Evolutionary conservation across 2,797 vertebrate genomes (phyloP).

Genomic region (Cirrhinus mrigala): DNA sequence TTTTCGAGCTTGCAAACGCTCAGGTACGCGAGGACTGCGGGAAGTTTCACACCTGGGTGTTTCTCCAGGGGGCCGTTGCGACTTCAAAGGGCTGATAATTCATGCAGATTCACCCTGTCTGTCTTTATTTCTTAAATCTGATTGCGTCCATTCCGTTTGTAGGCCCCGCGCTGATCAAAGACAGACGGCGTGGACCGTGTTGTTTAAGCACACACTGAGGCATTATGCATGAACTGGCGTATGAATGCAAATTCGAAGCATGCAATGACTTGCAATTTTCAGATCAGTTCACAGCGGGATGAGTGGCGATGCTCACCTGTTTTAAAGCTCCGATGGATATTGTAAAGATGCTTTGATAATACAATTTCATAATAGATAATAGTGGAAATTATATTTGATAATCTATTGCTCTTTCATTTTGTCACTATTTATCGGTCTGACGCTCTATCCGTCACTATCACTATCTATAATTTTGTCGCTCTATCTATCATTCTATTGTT

Average conservation of each 20-base stretch:
- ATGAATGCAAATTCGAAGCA: slow-evolving; percentile 36
- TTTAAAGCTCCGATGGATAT: not conserved
- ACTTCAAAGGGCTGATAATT: slow-evolving; percentile 26
- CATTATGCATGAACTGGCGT: slow-evolving; percentile 7
- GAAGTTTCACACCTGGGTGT: slow-evolving; percentile 4
- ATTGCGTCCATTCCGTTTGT: slow-evolving; percentile 19
- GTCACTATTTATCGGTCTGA: no score
- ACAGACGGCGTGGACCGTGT: not conserved
- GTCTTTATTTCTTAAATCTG: slow-evolving; percentile 36
- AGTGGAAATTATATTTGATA: no score
- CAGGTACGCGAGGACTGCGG: slow-evolving; percentile 19
- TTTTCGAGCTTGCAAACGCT: slow-evolving; percentile 22
- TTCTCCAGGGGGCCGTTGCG: not conserved
- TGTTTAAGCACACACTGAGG: slow-evolving; percentile 14
- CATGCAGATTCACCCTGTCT: slow-evolving; percentile 32
- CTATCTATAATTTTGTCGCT: no score
- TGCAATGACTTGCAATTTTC: slow-evolving; percentile 35
- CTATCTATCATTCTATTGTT: no score
- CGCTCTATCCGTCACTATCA: no score
- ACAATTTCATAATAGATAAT: no score
- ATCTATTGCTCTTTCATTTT: no score
- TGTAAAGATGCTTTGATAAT: slow-evolving; percentile 19
- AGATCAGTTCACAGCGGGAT: slow-evolving; percentile 28
- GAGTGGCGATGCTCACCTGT: not conserved
- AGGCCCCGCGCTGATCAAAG: slow-evolving; percentile 43